Evolutionary conservation across 2,113 vertebrate genomes (phyloP), one percentile per base, ranked within the genome.

Genomic region (Mesembrinibis cayennensis): DNA sequence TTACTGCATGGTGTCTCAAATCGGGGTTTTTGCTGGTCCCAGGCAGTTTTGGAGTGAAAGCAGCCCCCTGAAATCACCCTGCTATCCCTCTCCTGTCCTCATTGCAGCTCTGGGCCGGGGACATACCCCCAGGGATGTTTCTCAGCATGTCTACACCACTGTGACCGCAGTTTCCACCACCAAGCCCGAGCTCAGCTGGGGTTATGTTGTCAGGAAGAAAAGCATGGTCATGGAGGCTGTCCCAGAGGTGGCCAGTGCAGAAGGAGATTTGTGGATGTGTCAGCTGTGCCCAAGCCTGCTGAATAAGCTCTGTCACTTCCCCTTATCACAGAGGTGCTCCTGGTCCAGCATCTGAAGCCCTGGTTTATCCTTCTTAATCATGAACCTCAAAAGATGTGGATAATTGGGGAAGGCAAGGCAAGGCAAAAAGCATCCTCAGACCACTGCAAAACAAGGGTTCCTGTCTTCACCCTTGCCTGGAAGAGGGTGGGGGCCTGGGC

Each of bases 311-410:
- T 58, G 50, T 2, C 38, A 10, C 36, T 44, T 70, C 15, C 15
- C 17, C 36, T 40, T 21, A 2, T 42, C 30, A 38, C 30, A 49
- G 77, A 76, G 63, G 11, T 78, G 53, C 27, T 89, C 23, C 74
- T 21, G 42, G 30, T 38, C 42, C 25, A 65, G 76, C 29, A 19
- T 14, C 23, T 70, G 47, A 42, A 49, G 25, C 30, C n/a, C 38
- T 82, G 73, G 12, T 74, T 79, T 82, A 27, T 34, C 25, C 11
- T 8, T 66, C 52, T 79, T 56, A 62, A 19, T 22, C 45, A 44
- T 2, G 2, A 59, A 61, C 61, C 36, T 59, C 4, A 34, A n/a
- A 62, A 73, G 12, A 4, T 1, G 25, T 0, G 6, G 53, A 10
- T 34, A 59, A 27, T 1, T 19, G 56, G 26, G 26, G 30, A 76